Evolutionary conservation across 2,113 vertebrate genomes (phyloP), one percentile per base, ranked within the genome.

Genomic region (Hippocampus comes): DNA sequence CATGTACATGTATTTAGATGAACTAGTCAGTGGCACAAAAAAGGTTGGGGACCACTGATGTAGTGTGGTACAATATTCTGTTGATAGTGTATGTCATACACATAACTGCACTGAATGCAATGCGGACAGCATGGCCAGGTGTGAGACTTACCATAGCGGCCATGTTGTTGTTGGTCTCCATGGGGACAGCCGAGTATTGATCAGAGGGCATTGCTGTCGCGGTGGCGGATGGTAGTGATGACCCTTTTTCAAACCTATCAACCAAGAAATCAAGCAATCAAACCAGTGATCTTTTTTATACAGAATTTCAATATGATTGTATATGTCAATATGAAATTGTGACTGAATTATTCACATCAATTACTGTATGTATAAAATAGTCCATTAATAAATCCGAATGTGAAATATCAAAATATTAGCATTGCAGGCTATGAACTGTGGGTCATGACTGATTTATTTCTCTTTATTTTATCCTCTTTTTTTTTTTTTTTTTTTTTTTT

Each of bases 121-220:
- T 59, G 23, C 5, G 23, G 57, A 56, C 3, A 9, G 18, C 17
- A 21, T 41, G 56, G n/a, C 34, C 17, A 21, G 9, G 20, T 66
- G 68, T 9, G 49, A 0, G 25, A 78, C 90, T 91, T 83, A 93
- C 93, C 23, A 89, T 91, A 25, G 91, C 90, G 0, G 91, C 77
- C 85, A 92, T 88, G 73, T 91, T 89, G 81, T 85, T 89, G 83
- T 86, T 88, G 74, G 91, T 89, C 72, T 86, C 90, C 89, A 91
- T 88, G 70, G 89, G 84, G 0, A 80, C 81, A 27, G 86, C 88
- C 21, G 91, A 84, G 77, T 86, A 91, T 63, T 90, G 90, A 84
- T 92, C 93, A 49, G 88, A 89, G 74, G 92, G 91, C 91, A 91
- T 92, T n/a, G 38, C 87, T 55, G 78, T 85, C 9, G 70, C 69